A percentile compares a stretch with the other conserved stretches of the same genome.
phyloP scores from a whole-genome alignment of 2,113 vertebrate species.

The Conger conger region DNA sequence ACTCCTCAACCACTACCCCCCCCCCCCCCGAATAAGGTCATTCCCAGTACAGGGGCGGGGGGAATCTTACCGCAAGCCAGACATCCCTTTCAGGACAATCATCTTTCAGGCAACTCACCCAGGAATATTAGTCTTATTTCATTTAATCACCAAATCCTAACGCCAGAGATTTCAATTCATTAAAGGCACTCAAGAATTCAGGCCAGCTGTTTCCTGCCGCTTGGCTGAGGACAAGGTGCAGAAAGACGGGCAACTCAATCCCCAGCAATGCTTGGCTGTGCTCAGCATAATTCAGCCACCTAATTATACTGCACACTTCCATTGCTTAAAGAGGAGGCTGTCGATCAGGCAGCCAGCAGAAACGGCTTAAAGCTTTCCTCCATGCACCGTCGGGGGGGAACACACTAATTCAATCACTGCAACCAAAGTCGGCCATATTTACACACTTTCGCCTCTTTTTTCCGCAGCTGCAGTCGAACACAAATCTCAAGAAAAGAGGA shows the following conservation, averaged over 20 bases:
- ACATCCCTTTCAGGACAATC: conserved; percentile 56
- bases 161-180: conserved; percentile 79
- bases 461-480: neutral
- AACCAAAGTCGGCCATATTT: neutral
- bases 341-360: conserved; percentile 62
- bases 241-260: conserved; percentile 79
- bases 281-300: conserved; percentile 64
- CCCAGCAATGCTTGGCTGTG: conserved; percentile 62
- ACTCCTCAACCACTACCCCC: conserved; percentile 31
- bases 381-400: conserved; percentile 57
- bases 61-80: conserved; percentile 38
- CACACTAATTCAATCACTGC: conserved; percentile 66
- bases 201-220: conserved; percentile 86
- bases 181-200: conserved; percentile 86
- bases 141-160: conserved; percentile 82
- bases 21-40: conserved; percentile 48
- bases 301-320: conserved; percentile 67
- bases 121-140: conserved; percentile 85
- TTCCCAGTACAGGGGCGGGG: conserved; percentile 33
- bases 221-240: conserved; percentile 80
- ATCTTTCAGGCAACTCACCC: conserved; percentile 72
- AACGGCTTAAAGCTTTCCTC: conserved; percentile 63
- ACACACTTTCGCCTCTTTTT: neutral
- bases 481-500: conserved; percentile 10
- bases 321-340: conserved; percentile 58